phyloP scores from a whole-genome alignment of 2,113 vertebrate species.

The Lasiurus cinereus region DNA sequence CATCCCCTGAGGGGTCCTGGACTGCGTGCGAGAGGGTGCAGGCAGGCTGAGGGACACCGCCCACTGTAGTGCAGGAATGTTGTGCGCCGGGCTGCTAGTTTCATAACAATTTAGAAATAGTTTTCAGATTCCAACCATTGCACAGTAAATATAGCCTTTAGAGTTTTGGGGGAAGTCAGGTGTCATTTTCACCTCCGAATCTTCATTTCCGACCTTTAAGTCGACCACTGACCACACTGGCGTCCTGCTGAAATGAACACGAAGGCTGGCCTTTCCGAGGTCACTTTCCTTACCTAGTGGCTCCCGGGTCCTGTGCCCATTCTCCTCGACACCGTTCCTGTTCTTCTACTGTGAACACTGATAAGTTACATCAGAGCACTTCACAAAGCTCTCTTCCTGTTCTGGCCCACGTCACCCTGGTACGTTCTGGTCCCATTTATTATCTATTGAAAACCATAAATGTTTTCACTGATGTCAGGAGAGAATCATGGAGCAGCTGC shows the following conservation, averaged over 20 bases:
- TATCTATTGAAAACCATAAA: too few relatives aligned
- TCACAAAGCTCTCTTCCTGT: background rate
- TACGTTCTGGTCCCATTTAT: background rate
- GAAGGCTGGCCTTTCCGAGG: background rate
- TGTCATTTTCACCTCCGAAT: constrained; percentile 4
- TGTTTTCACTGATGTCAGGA: too few relatives aligned
- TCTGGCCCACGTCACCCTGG: background rate
- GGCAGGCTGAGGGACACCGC: too few relatives aligned
- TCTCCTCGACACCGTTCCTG: background rate
- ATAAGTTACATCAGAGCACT: background rate
- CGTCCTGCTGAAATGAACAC: background rate
- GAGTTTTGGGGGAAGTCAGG: background rate
- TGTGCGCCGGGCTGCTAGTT: background rate
- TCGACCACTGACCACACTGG: background rate
- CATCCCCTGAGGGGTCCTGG: too few relatives aligned
- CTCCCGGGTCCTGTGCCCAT: background rate
- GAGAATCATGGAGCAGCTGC: too few relatives aligned
- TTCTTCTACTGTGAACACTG: constrained; percentile 41
- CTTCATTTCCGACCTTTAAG: background rate
- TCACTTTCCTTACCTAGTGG: background rate
- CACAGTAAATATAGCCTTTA: too few relatives aligned
- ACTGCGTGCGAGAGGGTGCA: too few relatives aligned
- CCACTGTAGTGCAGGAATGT: too few relatives aligned
- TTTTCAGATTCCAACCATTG: background rate
- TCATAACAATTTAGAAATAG: background rate